Conservation (phyloP, 2,797 vertebrate genomes). For the Pogoniulus pusillus region DNA sequence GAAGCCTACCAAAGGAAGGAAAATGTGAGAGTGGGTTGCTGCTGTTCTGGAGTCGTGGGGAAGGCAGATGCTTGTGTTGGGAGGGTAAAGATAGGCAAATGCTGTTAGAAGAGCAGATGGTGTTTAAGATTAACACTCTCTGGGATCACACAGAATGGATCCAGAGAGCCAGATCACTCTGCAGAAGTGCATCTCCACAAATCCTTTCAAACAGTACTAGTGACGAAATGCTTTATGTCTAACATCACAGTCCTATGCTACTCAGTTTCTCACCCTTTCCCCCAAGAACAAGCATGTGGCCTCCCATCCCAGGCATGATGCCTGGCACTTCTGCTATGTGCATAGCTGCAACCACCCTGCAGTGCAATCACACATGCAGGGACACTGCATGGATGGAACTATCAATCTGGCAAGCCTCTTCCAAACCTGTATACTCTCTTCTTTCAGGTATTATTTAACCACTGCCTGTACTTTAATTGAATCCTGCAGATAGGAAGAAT, state of each 20-base stretch:
- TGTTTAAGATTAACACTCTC: neutral
- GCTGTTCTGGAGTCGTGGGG: neutral
- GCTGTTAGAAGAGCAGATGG: neutral
- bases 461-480: neutral
- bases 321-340: neutral
- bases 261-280: neutral
- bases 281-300: neutral
- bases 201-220: neutral
- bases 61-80: neutral
- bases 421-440: neutral
- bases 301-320: fast-evolving
- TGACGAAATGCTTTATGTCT: neutral
- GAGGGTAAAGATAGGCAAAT: neutral
- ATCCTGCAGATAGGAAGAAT: neutral
- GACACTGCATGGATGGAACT: neutral
- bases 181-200: too few relatives aligned
- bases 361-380: fast-evolving
- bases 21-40: neutral
- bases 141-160: neutral
- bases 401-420: neutral
- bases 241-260: fast-evolving
- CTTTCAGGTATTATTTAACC: neutral
- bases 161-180: neutral
- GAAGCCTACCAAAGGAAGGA: neutral
- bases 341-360: neutral